A percentile compares a stretch with the other conserved stretches of the same genome.
Evolutionary conservation across 2,113 vertebrate genomes (phyloP).

Genomic region (Glaucidium brasilianum): DNA sequence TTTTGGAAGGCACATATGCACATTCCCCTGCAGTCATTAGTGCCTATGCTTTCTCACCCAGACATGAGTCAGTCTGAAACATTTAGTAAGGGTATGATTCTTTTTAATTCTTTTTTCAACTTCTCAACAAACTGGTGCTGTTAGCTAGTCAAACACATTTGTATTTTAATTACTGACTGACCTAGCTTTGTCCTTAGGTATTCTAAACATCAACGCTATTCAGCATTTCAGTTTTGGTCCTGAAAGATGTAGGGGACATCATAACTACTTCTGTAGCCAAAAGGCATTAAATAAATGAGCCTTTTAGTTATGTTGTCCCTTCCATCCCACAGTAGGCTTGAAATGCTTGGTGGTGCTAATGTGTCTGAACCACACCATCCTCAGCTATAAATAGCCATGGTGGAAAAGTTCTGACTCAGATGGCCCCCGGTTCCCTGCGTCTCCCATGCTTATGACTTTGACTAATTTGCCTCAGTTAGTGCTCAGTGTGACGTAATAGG

Average conservation of each 20-base stretch:
- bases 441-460: background rate
- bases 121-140: background rate
- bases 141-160: background rate
- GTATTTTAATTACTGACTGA: background rate
- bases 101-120: background rate
- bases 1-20: conserved; percentile 23
- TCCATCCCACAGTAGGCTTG: background rate
- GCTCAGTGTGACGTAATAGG: no score
- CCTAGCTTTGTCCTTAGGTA: background rate
- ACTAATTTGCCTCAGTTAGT: background rate
- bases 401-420: background rate
- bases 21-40: background rate
- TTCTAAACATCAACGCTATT: background rate
- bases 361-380: background rate
- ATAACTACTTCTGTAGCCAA: background rate
- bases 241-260: background rate
- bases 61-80: conserved; percentile 32
- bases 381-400: background rate
- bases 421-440: background rate
- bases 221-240: background rate
- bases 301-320: background rate
- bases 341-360: background rate
- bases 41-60: conserved; percentile 45
- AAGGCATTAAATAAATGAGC: background rate
- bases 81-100: background rate